A percentile compares a stretch with the other conserved stretches of the same genome.
Evolutionary conservation across 2,888 invertebrate species (phyloP).

Genomic region (Ferrisia virgata): DNA sequence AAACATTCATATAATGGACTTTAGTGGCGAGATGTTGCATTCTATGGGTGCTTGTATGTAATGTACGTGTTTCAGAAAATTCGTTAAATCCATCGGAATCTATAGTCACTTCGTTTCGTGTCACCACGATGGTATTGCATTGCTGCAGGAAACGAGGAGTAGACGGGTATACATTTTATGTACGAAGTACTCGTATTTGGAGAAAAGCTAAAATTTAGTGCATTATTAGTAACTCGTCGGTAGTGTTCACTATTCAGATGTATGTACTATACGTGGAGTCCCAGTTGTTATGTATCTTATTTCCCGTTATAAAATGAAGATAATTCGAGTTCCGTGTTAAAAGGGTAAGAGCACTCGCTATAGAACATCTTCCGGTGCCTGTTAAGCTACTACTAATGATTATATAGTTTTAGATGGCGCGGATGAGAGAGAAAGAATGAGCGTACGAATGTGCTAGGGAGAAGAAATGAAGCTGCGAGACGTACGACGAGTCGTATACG

Average conservation of each 20-base stretch:
- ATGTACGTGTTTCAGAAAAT: not conserved
- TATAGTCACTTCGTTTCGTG: not conserved
- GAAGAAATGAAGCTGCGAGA: not conserved
- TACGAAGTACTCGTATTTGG: not conserved
- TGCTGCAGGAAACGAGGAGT: not conserved
- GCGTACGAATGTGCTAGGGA: not conserved
- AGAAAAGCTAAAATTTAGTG: conserved; percentile 18
- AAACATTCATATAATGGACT: too few relatives aligned
- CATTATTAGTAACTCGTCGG: conserved; percentile 24
- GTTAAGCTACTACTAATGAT: conserved; percentile 29
- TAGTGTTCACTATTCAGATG: not conserved
- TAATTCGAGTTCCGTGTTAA: conserved; percentile 43
- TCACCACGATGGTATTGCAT: not conserved
- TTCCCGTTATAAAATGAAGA: conserved; percentile 36
- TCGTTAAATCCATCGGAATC: not conserved
- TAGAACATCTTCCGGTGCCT: conserved; percentile 33
- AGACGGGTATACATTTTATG: not conserved
- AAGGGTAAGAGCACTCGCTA: conserved; percentile 25
- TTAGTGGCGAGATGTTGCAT: too few relatives aligned
- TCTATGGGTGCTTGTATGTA: too few relatives aligned
- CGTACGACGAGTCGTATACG: not conserved
- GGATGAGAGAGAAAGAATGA: not conserved
- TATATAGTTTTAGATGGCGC: not conserved
- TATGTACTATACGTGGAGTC: not conserved
- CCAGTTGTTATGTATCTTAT: conserved; percentile 38